Conservation (phyloP, 2,113 vertebrate genomes). For the Paraplagusia blochii region DNA sequence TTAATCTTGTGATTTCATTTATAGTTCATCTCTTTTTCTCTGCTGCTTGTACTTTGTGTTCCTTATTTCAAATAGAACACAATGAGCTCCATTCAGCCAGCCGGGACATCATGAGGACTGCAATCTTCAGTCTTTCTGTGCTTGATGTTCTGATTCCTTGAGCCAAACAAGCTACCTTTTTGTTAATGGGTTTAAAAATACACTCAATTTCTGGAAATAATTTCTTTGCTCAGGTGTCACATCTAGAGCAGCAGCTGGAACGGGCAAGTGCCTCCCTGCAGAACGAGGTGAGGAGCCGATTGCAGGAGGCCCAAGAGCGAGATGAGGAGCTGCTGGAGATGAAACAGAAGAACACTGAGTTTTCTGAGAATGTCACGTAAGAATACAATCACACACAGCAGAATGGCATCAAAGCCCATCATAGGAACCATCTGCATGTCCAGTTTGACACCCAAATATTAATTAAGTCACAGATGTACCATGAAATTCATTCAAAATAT, state of each 20-base stretch:
- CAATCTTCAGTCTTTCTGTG: neutral
- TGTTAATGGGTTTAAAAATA: too few relatives aligned
- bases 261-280: constrained; percentile 73
- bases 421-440: too few relatives aligned
- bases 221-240: constrained; percentile 76
- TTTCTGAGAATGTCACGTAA: constrained; percentile 79
- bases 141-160: neutral
- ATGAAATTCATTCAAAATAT: too few relatives aligned
- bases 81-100: constrained; percentile 24
- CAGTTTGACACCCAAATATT: too few relatives aligned
- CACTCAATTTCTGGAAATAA: neutral
- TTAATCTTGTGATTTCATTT: constrained; percentile 24
- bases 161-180: too few relatives aligned
- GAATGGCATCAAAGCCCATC: too few relatives aligned
- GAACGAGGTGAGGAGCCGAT: constrained; percentile 75
- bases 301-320: constrained; percentile 69
- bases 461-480: too few relatives aligned
- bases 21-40: constrained; percentile 7
- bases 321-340: constrained; percentile 71
- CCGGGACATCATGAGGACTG: neutral
- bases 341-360: constrained; percentile 72
- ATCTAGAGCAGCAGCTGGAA: constrained; percentile 86
- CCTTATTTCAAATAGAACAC: constrained; percentile 12
- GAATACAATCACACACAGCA: neutral
- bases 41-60: constrained; percentile 10